phyloP scores from a whole-genome alignment of 2,113 vertebrate genomes.

The Dicrurus megarhynchus region DNA sequence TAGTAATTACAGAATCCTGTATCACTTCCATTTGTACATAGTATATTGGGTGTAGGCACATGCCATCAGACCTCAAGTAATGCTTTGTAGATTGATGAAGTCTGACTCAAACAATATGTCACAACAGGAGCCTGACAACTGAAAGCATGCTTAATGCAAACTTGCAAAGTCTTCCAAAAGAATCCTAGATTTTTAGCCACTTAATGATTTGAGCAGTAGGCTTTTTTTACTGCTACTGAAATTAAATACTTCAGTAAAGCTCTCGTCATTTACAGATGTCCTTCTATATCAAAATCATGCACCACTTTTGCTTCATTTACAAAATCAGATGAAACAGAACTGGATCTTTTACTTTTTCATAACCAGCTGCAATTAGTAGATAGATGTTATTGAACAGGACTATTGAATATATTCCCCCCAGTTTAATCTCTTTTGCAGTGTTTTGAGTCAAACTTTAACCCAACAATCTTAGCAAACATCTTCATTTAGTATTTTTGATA shows the following conservation, averaged over 20 bases:
- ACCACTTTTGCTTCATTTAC: background rate
- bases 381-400: background rate
- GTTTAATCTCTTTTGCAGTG: slow-evolving; percentile 3
- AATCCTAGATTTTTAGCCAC: slow-evolving; percentile 59
- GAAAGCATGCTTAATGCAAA: slow-evolving; percentile 66
- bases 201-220: slow-evolving; percentile 62
- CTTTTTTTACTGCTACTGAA: slow-evolving; percentile 58
- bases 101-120: slow-evolving; percentile 65
- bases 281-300: slow-evolving; percentile 3
- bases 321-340: background rate
- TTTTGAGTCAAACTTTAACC: background rate
- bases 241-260: slow-evolving; percentile 50
- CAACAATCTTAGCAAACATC: slow-evolving; percentile 9
- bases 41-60: background rate
- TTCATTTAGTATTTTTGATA: slow-evolving; percentile 53
- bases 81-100: slow-evolving; percentile 63
- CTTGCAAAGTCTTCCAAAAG: slow-evolving; percentile 58
- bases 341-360: background rate
- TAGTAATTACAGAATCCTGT: slow-evolving; percentile 2
- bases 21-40: background rate
- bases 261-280: slow-evolving; percentile 46
- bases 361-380: background rate
- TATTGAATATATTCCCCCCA: background rate
- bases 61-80: slow-evolving; percentile 40
- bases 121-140: slow-evolving; percentile 61